phyloP scores from a whole-genome alignment of 2,888 invertebrate species.

The Ommatoiulus sabulosus region DNA sequence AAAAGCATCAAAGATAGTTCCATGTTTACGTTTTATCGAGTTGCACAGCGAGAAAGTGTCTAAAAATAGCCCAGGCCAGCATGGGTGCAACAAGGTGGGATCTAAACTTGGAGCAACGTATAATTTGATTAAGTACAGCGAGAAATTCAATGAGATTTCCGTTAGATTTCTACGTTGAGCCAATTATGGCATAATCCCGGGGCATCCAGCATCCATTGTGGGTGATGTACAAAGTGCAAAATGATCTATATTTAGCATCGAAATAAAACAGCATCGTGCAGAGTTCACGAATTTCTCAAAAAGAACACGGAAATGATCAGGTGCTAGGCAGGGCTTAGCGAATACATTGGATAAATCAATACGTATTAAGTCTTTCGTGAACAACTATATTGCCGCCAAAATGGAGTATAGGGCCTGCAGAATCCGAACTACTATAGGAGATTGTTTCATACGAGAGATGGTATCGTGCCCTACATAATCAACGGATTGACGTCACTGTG shows the following conservation, averaged over 20 bases:
- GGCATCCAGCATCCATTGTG: neutral
- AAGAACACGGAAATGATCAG: neutral
- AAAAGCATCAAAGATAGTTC: neutral
- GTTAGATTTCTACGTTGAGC: neutral
- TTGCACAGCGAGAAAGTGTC: neutral
- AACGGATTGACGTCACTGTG: slow-evolving; percentile 8
- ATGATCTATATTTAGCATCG: neutral
- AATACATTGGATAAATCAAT: slow-evolving; percentile 2
- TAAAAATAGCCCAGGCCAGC: neutral
- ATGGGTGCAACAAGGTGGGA: neutral
- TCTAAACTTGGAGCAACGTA: slow-evolving; percentile 1
- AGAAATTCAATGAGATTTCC: neutral
- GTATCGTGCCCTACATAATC: slow-evolving; percentile 12
- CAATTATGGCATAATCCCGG: neutral
- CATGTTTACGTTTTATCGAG: neutral
- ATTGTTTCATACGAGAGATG: neutral
- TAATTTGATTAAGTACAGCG: neutral
- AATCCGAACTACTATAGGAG: neutral
- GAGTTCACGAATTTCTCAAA: neutral
- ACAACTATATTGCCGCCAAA: neutral
- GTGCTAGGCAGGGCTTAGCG: neutral
- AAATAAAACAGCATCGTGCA: neutral
- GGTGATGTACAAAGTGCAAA: neutral
- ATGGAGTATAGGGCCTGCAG: neutral
- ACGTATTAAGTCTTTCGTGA: neutral